These are phyloP conservation scores for Eustalomyia histrio DNA, from an alignment of 2,888 invertebrate species.

Conservation along the genomic window DNA sequence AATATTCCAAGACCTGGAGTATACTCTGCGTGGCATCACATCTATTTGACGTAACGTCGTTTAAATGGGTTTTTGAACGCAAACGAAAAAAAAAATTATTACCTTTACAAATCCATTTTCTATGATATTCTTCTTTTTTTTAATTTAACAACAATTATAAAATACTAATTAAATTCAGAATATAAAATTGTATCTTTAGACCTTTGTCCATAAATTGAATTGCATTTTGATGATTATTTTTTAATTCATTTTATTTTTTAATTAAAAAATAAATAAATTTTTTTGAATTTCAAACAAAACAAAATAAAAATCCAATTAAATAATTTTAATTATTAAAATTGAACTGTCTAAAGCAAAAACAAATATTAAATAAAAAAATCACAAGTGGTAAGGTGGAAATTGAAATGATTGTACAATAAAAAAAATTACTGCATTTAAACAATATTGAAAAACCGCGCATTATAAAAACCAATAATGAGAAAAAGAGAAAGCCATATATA, in stretches of 20 bases:
- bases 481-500: background rate
- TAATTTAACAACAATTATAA: too few species aligned
- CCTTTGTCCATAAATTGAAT: background rate
- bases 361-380: constrained; percentile 13
- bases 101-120: too few species aligned
- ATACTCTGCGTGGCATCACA: too few species aligned
- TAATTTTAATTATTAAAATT: constrained; percentile 57
- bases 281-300: constrained; percentile 13
- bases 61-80: too few species aligned
- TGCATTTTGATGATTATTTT: background rate
- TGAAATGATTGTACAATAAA: background rate
- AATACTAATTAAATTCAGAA: background rate
- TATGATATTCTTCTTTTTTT: too few species aligned
- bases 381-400: constrained; percentile 4
- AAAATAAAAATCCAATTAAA: constrained; percentile 47
- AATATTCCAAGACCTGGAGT: too few species aligned
- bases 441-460: constrained; percentile 38
- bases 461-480: constrained; percentile 9
- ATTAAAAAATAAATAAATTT: constrained; percentile 25
- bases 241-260: background rate
- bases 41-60: too few species aligned
- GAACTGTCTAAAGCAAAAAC: constrained; percentile 54
- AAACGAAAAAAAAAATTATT: too few species aligned
- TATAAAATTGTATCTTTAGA: background rate
- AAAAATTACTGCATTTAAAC: constrained; percentile 24